These are phyloP conservation scores for Corydoras sp. DNA, from an alignment of 2,113 vertebrate species.

Conservation along the genomic window DNA sequence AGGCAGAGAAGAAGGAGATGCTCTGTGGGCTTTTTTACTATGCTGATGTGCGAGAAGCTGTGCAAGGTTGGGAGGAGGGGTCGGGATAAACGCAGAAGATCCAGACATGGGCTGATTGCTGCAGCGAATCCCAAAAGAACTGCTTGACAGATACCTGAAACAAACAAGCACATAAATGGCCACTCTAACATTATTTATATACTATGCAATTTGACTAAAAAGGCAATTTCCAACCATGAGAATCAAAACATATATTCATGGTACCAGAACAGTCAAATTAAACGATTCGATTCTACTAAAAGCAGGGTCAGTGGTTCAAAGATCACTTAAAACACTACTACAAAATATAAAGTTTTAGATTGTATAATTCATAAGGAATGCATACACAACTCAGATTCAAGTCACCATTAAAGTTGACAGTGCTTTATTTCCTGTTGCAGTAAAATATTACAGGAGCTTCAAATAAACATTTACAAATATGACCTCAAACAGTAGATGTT, in stretches of 20 bases:
- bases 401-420: constrained; percentile 26
- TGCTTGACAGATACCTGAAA: constrained; percentile 78
- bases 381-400: constrained; percentile 19
- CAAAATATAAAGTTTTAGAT: too few relatives aligned
- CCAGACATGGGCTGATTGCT: constrained; percentile 49
- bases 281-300: too few relatives aligned
- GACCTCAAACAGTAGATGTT: neutral
- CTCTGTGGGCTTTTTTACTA: constrained; percentile 65
- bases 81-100: constrained; percentile 67
- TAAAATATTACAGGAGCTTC: constrained; percentile 25
- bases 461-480: constrained; percentile 2
- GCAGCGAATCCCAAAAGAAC: constrained; percentile 57
- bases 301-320: too few relatives aligned
- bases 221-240: too few relatives aligned
- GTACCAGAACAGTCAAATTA: too few relatives aligned
- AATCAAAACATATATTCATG: too few relatives aligned
- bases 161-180: constrained; percentile 54
- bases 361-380: too few relatives aligned
- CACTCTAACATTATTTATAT: too few relatives aligned
- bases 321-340: too few relatives aligned
- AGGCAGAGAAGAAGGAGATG: constrained; percentile 80
- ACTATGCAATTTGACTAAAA: too few relatives aligned
- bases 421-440: constrained; percentile 32
- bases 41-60: constrained; percentile 75
- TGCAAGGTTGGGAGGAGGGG: constrained; percentile 78